Conservation (phyloP, 2,113 vertebrate genomes). For the Oxyura jamaicensis region DNA sequence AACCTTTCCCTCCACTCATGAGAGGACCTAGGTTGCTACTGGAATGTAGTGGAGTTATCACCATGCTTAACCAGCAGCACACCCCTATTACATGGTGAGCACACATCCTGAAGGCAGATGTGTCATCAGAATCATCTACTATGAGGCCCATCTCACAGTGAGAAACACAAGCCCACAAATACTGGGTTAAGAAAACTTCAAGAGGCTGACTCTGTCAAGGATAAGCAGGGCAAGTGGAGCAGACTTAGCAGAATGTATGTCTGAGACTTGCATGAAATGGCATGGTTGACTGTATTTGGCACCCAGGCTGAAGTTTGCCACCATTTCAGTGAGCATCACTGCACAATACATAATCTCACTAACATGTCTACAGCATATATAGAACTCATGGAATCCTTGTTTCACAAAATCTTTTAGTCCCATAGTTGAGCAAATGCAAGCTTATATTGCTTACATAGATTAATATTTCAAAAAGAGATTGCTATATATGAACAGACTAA, state of each 20-base stretch:
- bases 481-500: neutral
- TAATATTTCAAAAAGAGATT: neutral
- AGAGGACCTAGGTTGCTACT: neutral
- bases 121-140: neutral
- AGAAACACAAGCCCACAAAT: neutral
- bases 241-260: neutral
- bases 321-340: neutral
- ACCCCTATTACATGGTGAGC: neutral
- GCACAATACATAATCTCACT: neutral
- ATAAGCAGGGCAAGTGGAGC: neutral
- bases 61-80: neutral
- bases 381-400: neutral
- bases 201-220: neutral
- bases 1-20: neutral
- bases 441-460: neutral
- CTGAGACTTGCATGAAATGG: neutral
- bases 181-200: neutral
- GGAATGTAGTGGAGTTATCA: neutral
- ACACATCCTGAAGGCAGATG: rapidly evolving
- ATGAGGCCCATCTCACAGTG: neutral
- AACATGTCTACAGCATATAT: neutral
- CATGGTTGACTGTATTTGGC: neutral
- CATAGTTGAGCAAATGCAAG: neutral
- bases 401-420: neutral
- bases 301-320: neutral